phyloP scores from a whole-genome alignment of 1,140 invertebrate species.

The Apis cerana region DNA sequence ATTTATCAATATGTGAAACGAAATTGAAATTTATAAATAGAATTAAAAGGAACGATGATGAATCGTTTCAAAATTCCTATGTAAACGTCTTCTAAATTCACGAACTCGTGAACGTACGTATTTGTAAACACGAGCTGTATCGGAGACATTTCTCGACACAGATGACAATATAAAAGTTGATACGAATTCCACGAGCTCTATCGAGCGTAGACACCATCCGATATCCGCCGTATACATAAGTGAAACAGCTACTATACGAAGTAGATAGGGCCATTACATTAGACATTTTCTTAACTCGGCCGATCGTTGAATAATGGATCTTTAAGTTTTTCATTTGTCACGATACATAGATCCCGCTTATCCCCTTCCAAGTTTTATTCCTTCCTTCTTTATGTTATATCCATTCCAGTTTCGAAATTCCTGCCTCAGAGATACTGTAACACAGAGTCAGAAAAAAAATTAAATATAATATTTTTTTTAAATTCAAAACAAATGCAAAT shows the following conservation, averaged over 20 bases:
- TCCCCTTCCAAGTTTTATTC: neutral
- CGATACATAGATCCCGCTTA: neutral
- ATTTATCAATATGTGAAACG: too few relatives aligned
- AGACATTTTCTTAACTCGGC: slow-evolving; percentile 20
- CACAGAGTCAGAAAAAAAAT: neutral
- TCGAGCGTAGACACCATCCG: neutral
- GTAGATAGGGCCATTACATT: neutral
- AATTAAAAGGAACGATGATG: too few relatives aligned
- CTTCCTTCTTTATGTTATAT: neutral
- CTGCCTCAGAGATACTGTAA: neutral
- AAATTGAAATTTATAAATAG: too few relatives aligned
- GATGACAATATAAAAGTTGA: slow-evolving; percentile 30
- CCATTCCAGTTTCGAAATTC: neutral
- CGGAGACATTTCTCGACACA: slow-evolving; percentile 11
- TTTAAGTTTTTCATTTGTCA: slow-evolving; percentile 13
- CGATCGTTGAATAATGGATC: slow-evolving; percentile 31
- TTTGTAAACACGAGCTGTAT: neutral
- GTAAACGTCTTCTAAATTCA: neutral
- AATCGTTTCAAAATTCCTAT: neutral
- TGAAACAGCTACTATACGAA: slow-evolving; percentile 1
- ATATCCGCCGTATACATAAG: slow-evolving; percentile 29
- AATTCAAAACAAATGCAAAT: too few relatives aligned
- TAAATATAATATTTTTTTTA: too few relatives aligned
- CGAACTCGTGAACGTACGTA: too few relatives aligned
- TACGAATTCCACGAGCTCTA: slow-evolving; percentile 4